A percentile compares a stretch with the other conserved stretches of the same genome.
Evolutionary conservation across 2,888 invertebrate species (phyloP).

Genomic region (Electrophaes corylata): DNA sequence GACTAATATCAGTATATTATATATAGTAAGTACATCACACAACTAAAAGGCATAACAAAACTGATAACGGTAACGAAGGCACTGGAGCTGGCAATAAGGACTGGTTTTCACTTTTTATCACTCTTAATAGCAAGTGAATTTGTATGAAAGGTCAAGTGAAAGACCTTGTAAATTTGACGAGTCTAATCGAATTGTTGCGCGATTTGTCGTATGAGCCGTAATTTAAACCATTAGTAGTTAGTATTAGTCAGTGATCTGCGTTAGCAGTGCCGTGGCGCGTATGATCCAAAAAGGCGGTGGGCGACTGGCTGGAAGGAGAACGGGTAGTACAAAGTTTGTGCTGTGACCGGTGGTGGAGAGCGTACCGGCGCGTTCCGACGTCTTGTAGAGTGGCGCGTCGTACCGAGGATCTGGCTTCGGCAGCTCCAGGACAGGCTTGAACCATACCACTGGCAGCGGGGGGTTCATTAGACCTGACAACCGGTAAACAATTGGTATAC

Average conservation of each 20-base stretch:
- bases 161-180: no score
- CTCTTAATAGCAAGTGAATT: no score
- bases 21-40: no score
- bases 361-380: conserved; percentile 92
- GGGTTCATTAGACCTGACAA: conserved; percentile 89
- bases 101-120: no score
- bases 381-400: conserved; percentile 93
- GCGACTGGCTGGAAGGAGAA: conserved; percentile 87
- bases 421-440: conserved; percentile 86
- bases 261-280: conserved; percentile 93
- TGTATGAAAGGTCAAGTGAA: no score
- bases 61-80: no score
- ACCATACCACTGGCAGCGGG: conserved; percentile 86
- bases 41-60: no score
- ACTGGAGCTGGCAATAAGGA: no score
- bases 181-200: no score
- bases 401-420: conserved; percentile 87
- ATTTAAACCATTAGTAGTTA: no score
- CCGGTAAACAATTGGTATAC: not conserved
- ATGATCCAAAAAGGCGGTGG: conserved; percentile 93
- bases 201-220: no score
- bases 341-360: conserved; percentile 97
- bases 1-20: no score
- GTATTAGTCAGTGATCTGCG: conserved; percentile 89
- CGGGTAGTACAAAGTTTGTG: conserved; percentile 94